Percentiles rank a stretch among this genome's conserved stretches.
Conservation (phyloP, 2,113 vertebrate species). For the Panthera tigris region DNA sequence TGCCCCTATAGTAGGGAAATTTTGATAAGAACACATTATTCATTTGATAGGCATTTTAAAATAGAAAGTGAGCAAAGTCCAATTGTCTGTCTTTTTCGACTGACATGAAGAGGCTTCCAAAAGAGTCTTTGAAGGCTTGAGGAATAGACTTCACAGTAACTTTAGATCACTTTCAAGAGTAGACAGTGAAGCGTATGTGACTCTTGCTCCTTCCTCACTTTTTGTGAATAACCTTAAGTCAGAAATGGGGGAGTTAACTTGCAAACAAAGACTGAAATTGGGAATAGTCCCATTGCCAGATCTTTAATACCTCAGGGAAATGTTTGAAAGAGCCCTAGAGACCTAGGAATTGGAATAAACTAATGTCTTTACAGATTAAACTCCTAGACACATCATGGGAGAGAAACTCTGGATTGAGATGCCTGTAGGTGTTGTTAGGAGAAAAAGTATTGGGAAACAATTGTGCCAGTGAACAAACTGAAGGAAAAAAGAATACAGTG, state of each 20-base stretch:
- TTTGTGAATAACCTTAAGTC: neutral
- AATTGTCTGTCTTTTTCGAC: neutral
- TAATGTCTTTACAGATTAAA: neutral
- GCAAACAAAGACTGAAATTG: neutral
- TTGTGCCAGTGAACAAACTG: neutral
- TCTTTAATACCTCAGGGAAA: neutral
- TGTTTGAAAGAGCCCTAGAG: neutral
- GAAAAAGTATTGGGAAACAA: neutral
- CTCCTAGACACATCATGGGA: neutral
- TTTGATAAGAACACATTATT: neutral
- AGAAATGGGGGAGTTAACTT: neutral
- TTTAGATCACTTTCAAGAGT: neutral
- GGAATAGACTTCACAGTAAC: neutral
- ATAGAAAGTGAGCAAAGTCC: neutral
- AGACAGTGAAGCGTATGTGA: neutral
- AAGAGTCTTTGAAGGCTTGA: neutral
- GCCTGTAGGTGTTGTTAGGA: neutral
- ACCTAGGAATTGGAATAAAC: neutral
- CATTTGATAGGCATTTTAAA: neutral
- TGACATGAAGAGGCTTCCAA: neutral
- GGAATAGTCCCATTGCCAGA: neutral
- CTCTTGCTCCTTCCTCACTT: neutral
- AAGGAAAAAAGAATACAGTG: neutral
- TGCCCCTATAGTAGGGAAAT: neutral
- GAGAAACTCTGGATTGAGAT: neutral